Evolutionary conservation across 2,888 invertebrate genomes (phyloP), one percentile per base, ranked within the genome.

Genomic region (Junonia oenone): DNA sequence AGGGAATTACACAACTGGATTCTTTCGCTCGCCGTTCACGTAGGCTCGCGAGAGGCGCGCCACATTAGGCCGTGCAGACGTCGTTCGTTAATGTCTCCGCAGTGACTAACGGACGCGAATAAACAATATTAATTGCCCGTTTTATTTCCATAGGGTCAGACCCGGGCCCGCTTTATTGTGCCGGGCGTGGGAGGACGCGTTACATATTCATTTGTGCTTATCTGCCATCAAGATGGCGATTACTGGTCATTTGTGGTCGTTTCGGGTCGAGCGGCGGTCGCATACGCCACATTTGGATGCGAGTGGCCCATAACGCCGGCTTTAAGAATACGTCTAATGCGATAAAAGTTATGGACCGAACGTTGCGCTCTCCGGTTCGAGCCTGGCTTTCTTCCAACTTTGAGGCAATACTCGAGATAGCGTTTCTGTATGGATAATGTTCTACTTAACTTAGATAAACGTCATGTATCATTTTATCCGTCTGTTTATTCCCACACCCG

Each of bases 151-250:
- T 83, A 78, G 83, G 85, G 84, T 78, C 84, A 76, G 51, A 37
- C 53, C 35, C 51, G 56, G 74, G 70, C 75, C 67, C 70, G 71
- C 72, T 76, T 79, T 78, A 78, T 78, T 79, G 76, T 77, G 68
- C 71, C 70, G 75, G 73, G 73, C 80, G 86, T 84, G 86, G 85
- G 88, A 84, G 81, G 81, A 71, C 72, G 75, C 78, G 80, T 83
- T 83, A 85, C 83, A 84, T 85, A 85, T 86, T 87, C 87, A 84
- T 88, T 83, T 81, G 79, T 68, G 78, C 81, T 88, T 89, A 88
- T 88, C 88, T 83, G 68, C 73, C 80, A 87, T 86, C 87, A 67
- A 75, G 68, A 65, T 71, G 71, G 73, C 73, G 74, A 81, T 85
- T 83, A 80, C 82, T 77, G 81, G 78, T 76, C 75, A 76, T 82